Evolutionary conservation across 2,113 vertebrate genomes (phyloP).

Genomic region (Raphicerus campestris): DNA sequence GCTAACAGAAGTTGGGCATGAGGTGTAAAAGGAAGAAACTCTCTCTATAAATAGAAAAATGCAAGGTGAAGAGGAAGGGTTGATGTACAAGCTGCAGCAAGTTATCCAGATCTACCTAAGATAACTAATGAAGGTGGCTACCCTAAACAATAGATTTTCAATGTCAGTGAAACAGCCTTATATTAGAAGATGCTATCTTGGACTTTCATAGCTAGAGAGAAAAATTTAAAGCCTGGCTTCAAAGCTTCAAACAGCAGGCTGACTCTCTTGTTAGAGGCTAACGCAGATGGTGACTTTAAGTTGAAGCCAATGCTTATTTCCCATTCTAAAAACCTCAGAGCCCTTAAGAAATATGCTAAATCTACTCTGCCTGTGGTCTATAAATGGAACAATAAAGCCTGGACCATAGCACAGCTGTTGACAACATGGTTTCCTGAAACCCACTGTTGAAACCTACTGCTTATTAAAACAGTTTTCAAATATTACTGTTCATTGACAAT

Average conservation of each 20-base stretch:
- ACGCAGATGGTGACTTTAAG: background rate
- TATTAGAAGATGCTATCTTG: background rate
- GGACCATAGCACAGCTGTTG: background rate
- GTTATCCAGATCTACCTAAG: background rate
- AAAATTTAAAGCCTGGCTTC: background rate
- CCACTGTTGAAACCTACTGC: background rate
- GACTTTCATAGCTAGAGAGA: background rate
- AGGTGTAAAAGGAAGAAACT: background rate
- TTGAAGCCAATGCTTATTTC: background rate
- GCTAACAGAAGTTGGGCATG: background rate
- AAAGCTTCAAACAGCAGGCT: background rate
- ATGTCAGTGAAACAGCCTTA: background rate
- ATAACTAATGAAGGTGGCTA: background rate
- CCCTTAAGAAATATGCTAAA: background rate
- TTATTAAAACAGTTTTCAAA: background rate
- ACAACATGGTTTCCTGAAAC: background rate
- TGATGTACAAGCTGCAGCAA: background rate
- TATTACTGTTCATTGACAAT: background rate
- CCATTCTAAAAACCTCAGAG: background rate
- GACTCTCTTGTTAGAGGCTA: background rate
- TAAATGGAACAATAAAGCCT: background rate
- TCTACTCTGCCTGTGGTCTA: background rate
- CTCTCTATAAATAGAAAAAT: background rate
- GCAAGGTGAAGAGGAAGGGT: background rate
- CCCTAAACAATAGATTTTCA: background rate